Percentiles rank a stretch among this genome's conserved stretches.
Conservation (phyloP, 2,888 invertebrate species). For the Dugesia japonica region DNA sequence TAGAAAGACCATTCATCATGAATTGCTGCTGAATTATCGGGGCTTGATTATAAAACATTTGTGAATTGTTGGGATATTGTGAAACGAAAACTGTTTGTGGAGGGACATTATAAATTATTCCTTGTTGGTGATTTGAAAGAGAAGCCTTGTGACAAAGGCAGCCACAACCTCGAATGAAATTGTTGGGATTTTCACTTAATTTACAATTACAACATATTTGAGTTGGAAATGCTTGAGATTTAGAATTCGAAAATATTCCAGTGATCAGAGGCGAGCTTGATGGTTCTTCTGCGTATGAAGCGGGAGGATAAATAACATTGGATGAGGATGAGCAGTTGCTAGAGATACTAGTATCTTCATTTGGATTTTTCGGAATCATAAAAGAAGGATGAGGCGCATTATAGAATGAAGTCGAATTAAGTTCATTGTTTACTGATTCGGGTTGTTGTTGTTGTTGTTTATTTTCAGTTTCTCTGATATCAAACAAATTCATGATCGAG, state of each 20-base stretch:
- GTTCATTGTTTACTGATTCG: background rate
- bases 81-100: background rate
- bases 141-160: background rate
- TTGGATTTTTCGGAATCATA: background rate
- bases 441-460: too few species aligned
- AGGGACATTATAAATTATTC: background rate
- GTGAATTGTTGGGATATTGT: background rate
- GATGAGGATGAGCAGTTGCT: background rate
- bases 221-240: background rate
- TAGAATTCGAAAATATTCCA: background rate
- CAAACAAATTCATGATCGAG: background rate
- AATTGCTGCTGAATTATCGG: background rate
- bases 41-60: background rate
- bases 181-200: slow-evolving; percentile 9
- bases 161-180: background rate
- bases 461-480: background rate
- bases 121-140: background rate
- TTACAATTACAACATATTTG: background rate
- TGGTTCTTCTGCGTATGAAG: background rate
- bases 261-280: background rate
- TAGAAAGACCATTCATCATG: background rate
- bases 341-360: background rate
- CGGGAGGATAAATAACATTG: background rate
- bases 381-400: background rate
- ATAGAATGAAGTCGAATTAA: too few species aligned